Evolutionary conservation across 1,140 invertebrate species (phyloP).

Genomic region (Cydia fagiglandana): DNA sequence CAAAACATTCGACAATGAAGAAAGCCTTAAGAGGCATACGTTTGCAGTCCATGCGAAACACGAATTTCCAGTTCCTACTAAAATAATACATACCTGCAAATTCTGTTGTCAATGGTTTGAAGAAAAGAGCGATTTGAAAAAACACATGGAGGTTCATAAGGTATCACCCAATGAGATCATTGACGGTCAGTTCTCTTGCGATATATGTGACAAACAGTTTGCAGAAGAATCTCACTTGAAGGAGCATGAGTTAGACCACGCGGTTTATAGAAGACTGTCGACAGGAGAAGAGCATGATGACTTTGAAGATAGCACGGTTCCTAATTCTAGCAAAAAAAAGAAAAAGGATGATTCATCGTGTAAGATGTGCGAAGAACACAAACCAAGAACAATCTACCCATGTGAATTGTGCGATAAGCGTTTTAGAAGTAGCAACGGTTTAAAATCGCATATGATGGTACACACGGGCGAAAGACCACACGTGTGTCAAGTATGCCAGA

Average conservation of each 20-base stretch:
- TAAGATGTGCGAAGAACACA: not conserved
- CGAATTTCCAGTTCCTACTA: constrained; percentile 7
- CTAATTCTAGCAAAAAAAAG: not conserved
- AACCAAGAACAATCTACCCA: not conserved
- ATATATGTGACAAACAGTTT: constrained; percentile 5
- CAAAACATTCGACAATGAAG: not conserved
- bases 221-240: constrained; percentile 13
- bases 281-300: not conserved
- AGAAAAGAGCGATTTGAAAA: not conserved
- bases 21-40: constrained; percentile 3
- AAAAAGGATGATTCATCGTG: not conserved
- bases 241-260: constrained; percentile 4
- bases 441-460: constrained; percentile 13
- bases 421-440: not conserved
- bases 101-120: constrained; percentile 5
- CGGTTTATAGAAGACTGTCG: not conserved
- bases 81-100: constrained; percentile 15
- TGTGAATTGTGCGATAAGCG: constrained; percentile 3
- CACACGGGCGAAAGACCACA: not conserved
- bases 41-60: constrained; percentile 3
- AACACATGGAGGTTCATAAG: constrained; percentile 17
- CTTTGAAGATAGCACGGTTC: not conserved
- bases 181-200: not conserved
- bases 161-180: constrained; percentile 6
- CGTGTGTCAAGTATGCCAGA: constrained; percentile 9